Conservation (phyloP, 2,888 invertebrate genomes). For the Phyllotreta cruciferae region DNA sequence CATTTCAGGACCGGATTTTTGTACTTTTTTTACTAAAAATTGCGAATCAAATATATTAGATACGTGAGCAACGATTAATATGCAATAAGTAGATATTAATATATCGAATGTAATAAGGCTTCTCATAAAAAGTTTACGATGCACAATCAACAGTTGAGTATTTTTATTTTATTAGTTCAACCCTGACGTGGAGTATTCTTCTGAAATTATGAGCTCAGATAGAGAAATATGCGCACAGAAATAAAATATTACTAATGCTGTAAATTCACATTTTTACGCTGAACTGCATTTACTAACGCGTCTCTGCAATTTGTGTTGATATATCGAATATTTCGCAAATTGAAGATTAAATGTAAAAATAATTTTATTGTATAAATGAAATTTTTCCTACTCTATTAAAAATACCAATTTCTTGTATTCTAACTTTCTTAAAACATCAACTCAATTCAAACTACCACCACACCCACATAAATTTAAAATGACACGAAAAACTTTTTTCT, state of each 20-base stretch:
- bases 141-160: too few relatives aligned
- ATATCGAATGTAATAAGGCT: too few relatives aligned
- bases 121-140: too few relatives aligned
- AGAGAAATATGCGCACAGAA: constrained; percentile 39
- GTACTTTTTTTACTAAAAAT: neutral
- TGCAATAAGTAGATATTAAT: too few relatives aligned
- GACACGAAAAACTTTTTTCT: too few relatives aligned
- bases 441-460: neutral
- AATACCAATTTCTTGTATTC: too few relatives aligned
- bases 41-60: too few relatives aligned
- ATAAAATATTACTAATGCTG: constrained; percentile 45
- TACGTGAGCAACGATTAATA: too few relatives aligned
- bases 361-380: too few relatives aligned
- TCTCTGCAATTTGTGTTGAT: neutral
- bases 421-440: neutral
- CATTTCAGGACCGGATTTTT: neutral
- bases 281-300: constrained; percentile 41
- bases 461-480: too few relatives aligned
- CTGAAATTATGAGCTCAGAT: constrained; percentile 38
- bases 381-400: neutral
- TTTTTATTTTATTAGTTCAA: neutral
- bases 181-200: constrained; percentile 33
- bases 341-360: too few relatives aligned
- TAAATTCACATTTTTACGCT: constrained; percentile 49
- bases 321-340: too few relatives aligned